Evolutionary conservation across 2,888 invertebrate genomes (phyloP).

Genomic region (Pterostichus madidus): DNA sequence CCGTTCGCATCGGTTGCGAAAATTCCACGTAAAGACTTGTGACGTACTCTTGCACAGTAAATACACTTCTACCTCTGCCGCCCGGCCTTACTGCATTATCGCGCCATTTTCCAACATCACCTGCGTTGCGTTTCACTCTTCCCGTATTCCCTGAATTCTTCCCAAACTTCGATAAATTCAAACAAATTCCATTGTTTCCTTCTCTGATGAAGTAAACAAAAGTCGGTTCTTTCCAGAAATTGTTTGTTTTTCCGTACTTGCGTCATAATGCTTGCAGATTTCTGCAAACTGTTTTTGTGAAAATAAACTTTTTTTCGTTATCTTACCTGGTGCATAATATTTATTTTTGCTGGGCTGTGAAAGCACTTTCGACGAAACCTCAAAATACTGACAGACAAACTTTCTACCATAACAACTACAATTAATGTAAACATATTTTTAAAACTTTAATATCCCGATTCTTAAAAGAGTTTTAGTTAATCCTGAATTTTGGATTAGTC

Average conservation of each 20-base stretch:
- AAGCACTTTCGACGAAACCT: neutral
- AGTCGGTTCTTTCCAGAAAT: neutral
- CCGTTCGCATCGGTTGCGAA: slow-evolving; percentile 37
- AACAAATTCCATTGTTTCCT: too few relatives aligned
- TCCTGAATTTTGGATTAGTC: too few relatives aligned
- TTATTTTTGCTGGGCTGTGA: neutral
- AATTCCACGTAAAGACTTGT: slow-evolving; percentile 58
- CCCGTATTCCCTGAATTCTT: neutral
- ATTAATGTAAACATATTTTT: neutral
- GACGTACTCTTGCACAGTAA: slow-evolving; percentile 42
- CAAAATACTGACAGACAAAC: slow-evolving; percentile 13
- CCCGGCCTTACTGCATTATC: slow-evolving; percentile 20
- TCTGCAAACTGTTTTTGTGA: slow-evolving; percentile 7
- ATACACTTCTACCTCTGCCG: neutral
- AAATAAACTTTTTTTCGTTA: slow-evolving; percentile 25
- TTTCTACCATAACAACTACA: slow-evolving; percentile 14
- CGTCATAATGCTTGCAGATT: slow-evolving; percentile 21
- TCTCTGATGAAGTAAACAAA: neutral
- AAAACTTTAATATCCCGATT: too few relatives aligned
- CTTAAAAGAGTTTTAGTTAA: too few relatives aligned
- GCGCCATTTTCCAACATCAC: neutral
- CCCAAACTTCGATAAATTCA: neutral
- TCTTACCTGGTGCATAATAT: slow-evolving; percentile 4
- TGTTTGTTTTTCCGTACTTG: slow-evolving; percentile 17
- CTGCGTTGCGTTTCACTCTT: neutral